phyloP scores from a whole-genome alignment of 2,797 vertebrate species.

The Cyprinella venusta region DNA sequence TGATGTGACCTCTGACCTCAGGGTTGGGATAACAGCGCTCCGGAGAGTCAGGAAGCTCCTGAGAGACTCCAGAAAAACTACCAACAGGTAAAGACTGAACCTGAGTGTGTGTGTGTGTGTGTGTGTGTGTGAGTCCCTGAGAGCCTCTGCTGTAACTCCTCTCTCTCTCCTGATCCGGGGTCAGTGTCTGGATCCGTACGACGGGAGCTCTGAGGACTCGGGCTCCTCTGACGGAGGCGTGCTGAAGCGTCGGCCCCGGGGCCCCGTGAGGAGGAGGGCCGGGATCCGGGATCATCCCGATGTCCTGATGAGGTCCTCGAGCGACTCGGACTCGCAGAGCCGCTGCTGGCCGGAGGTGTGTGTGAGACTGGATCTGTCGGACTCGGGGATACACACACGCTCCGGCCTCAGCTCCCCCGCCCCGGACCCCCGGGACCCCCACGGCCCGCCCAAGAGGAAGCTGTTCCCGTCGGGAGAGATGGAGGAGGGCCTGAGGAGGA shows the following conservation, averaged over 20 bases:
- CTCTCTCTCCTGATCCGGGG: neutral
- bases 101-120: no score
- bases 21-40: conserved; percentile 13
- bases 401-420: conserved; percentile 21
- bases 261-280: conserved; percentile 28
- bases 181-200: conserved; percentile 84
- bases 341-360: conserved; percentile 39
- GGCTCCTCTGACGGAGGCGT: conserved; percentile 53
- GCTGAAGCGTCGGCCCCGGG: conserved; percentile 36
- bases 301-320: conserved; percentile 70
- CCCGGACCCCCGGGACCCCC: conserved; percentile 45
- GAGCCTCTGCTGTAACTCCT: neutral
- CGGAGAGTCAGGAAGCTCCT: neutral
- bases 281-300: conserved; percentile 53
- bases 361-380: conserved; percentile 38
- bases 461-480: conserved; percentile 69
- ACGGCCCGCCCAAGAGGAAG: conserved; percentile 80
- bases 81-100: neutral
- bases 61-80: conserved; percentile 1
- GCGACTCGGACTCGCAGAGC: conserved; percentile 56
- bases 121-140: no score
- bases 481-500: conserved; percentile 67
- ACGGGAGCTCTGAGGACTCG: conserved; percentile 84
- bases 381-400: conserved; percentile 44
- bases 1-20: neutral